These are phyloP conservation scores for mouse (Mus musculus) DNA, from an alignment of 2,113 vertebrate species.

Conservation along the genomic window GRCm39 chr3:142148501-142149000, in stretches of 20 bases:
- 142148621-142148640: not conserved
- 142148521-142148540: constrained; percentile 19
- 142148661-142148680: not conserved
- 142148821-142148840: not conserved
- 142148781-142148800: not conserved
- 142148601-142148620: not conserved
- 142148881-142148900: constrained; percentile 7
- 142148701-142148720: not conserved
- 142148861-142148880: not conserved
- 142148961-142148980: constrained; percentile 3
- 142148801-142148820: not conserved
- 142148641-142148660: not conserved
- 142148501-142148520: not conserved
- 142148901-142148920: constrained; percentile 61
- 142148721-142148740: not conserved
- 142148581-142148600: not conserved
- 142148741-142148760: not conserved
- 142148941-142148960: constrained; percentile 49
- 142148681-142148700: not conserved
- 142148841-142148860: not conserved
- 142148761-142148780: too few species aligned
- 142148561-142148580: not conserved
- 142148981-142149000: not conserved
- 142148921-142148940: constrained; percentile 43
- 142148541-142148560: not conserved